Evolutionary conservation across 2,113 vertebrate genomes (phyloP).

Genomic region (Nesogale talazaci): DNA sequence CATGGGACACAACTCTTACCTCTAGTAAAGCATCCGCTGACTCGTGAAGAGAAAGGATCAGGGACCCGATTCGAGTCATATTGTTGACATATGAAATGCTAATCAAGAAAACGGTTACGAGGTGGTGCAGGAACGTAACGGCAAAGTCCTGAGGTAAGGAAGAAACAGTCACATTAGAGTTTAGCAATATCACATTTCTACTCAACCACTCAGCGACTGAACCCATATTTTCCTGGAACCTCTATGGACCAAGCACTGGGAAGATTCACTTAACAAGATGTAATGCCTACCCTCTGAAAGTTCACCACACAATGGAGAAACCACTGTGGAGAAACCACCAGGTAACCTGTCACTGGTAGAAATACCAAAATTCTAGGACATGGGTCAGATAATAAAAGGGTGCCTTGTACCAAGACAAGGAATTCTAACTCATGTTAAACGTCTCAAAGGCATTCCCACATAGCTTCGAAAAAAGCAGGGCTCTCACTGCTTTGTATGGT

Average conservation of each 20-base stretch:
- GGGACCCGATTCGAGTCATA: conserved; percentile 94
- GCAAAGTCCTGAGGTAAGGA: conserved; percentile 92
- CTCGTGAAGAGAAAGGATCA: conserved; percentile 96
- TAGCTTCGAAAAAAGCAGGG: conserved; percentile 32
- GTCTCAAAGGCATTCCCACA: not conserved
- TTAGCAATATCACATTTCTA: conserved; percentile 1
- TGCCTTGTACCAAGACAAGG: not conserved
- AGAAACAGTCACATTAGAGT: conserved; percentile 58
- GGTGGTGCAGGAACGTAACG: conserved; percentile 96
- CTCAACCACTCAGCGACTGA: not conserved
- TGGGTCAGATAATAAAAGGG: not conserved
- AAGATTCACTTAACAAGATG: not conserved
- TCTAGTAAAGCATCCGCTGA: conserved; percentile 93
- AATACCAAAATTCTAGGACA: not conserved
- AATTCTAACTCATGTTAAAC: not conserved
- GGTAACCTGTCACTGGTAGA: not conserved
- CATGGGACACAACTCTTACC: conserved; percentile 87
- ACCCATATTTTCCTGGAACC: not conserved
- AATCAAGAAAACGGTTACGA: conserved; percentile 92
- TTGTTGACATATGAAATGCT: conserved; percentile 97
- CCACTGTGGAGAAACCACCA: not conserved
- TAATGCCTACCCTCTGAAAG: not conserved
- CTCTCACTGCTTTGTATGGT: not conserved
- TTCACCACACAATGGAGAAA: too few species aligned
- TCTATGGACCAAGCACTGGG: too few species aligned